These are phyloP conservation scores for human (Homo sapiens) DNA, from an alignment of 2,113 vertebrate genomes.

Conservation along the genomic window DNA sequence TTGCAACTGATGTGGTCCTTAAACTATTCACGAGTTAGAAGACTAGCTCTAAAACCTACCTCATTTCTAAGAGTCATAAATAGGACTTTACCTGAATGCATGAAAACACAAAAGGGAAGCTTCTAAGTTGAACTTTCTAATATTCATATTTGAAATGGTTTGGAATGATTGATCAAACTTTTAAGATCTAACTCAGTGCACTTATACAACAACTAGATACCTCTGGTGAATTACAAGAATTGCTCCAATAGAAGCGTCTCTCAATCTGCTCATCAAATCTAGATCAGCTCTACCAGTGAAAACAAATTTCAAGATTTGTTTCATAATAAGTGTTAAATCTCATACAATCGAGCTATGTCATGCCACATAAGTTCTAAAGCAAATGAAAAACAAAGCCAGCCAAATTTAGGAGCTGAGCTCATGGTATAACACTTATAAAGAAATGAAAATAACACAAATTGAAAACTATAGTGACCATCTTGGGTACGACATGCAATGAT, in stretches of 20 bases:
- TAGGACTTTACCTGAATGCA: not conserved
- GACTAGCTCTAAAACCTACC: not conserved
- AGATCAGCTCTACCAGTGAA: not conserved
- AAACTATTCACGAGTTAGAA: not conserved
- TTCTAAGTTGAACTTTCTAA: not conserved
- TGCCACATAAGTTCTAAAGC: constrained; percentile 39
- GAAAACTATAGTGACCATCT: constrained; percentile 16
- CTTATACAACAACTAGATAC: not conserved
- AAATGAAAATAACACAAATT: constrained; percentile 27
- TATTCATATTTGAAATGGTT: not conserved
- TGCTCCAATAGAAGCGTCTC: not conserved
- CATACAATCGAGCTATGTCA: constrained; percentile 25
- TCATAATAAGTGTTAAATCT: not conserved
- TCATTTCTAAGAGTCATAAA: constrained; percentile 26
- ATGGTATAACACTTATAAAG: constrained; percentile 16
- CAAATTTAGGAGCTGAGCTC: constrained; percentile 28
- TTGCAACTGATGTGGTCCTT: not conserved
- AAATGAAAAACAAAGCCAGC: constrained; percentile 50
- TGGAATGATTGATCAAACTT: constrained; percentile 13
- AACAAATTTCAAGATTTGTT: constrained; percentile 22
- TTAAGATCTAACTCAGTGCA: not conserved
- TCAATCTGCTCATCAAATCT: not conserved
- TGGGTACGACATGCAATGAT: not conserved
- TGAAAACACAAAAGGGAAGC: not conserved
- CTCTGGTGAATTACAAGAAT: not conserved